Evolutionary conservation across 2,797 vertebrate genomes (phyloP).

Genomic region (Acrossocheilus fasciatus): DNA sequence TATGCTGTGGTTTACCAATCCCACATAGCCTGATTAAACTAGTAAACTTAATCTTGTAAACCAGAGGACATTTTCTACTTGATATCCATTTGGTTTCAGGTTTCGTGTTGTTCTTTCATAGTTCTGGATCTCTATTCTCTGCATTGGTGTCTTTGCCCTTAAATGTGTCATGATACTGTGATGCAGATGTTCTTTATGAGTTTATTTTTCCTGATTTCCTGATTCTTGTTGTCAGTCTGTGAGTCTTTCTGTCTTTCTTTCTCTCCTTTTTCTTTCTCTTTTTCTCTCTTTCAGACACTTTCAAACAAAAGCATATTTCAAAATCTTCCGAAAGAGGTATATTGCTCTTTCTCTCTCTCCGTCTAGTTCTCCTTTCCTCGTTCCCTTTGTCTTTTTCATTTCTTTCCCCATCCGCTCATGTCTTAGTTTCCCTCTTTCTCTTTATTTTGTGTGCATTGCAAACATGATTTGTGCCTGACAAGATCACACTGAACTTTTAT

Average conservation of each 20-base stretch:
- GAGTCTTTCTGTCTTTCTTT: conserved; percentile 72
- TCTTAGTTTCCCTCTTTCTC: conserved; percentile 64
- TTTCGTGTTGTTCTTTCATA: conserved; percentile 9
- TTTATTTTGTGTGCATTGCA: conserved; percentile 42
- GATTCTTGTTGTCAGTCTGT: conserved; percentile 68
- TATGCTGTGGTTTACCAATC: background rate
- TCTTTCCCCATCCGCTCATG: conserved; percentile 64
- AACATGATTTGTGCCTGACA: conserved; percentile 2
- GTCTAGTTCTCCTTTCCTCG: conserved; percentile 74
- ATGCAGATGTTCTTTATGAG: conserved; percentile 61
- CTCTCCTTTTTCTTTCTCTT: conserved; percentile 69
- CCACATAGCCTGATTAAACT: background rate
- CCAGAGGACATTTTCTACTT: background rate
- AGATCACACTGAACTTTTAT: background rate
- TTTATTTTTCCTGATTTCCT: conserved; percentile 64
- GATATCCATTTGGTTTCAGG: conserved; percentile 23
- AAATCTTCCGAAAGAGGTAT: conserved; percentile 99
- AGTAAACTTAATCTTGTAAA: background rate
- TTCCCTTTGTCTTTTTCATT: conserved; percentile 63
- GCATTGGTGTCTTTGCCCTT: conserved; percentile 24
- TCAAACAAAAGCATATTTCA: conserved; percentile 99
- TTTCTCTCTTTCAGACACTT: conserved; percentile 97
- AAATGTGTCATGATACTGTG: conserved; percentile 54
- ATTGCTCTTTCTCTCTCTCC: conserved; percentile 78
- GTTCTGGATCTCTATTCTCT: conserved; percentile 35